A percentile compares a stretch with the other conserved stretches of the same genome.
phyloP scores from a whole-genome alignment of 2,888 invertebrate genomes.

The Xestoiulus laeticollis region DNA sequence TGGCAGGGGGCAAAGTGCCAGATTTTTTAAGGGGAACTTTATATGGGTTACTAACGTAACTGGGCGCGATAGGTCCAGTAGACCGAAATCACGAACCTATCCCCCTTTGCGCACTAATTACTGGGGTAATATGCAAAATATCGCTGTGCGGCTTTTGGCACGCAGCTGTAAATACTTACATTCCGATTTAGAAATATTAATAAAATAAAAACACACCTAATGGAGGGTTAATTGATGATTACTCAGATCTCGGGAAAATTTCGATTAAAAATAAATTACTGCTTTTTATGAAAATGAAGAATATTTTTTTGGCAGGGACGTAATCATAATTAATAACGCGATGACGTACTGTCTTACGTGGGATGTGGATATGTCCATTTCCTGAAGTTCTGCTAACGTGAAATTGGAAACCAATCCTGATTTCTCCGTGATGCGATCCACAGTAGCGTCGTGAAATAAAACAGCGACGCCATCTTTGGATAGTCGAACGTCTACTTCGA shows the following conservation, averaged over 20 bases:
- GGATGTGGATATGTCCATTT: conserved; percentile 73
- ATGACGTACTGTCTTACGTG: conserved; percentile 61
- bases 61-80: too few species aligned
- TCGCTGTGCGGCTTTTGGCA: too few species aligned
- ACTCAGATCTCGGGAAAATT: conserved; percentile 64
- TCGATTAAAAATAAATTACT: conserved; percentile 21
- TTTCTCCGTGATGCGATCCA: conserved; percentile 74
- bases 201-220: too few species aligned
- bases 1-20: too few species aligned
- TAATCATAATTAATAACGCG: not conserved
- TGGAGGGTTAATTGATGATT: too few species aligned
- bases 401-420: conserved; percentile 68
- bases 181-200: too few species aligned
- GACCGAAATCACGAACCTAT: too few species aligned
- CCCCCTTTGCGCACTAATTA: too few species aligned
- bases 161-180: too few species aligned
- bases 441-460: conserved; percentile 77
- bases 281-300: not conserved
- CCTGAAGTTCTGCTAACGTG: conserved; percentile 73
- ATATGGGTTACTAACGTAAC: too few species aligned
- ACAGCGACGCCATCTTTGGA: conserved; percentile 79
- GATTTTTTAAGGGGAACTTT: too few species aligned
- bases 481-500: conserved; percentile 80
- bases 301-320: not conserved
- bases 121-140: too few species aligned